Evolutionary conservation across 2,113 vertebrate species (phyloP).

Genomic region (Tragelaphus buxtoni): DNA sequence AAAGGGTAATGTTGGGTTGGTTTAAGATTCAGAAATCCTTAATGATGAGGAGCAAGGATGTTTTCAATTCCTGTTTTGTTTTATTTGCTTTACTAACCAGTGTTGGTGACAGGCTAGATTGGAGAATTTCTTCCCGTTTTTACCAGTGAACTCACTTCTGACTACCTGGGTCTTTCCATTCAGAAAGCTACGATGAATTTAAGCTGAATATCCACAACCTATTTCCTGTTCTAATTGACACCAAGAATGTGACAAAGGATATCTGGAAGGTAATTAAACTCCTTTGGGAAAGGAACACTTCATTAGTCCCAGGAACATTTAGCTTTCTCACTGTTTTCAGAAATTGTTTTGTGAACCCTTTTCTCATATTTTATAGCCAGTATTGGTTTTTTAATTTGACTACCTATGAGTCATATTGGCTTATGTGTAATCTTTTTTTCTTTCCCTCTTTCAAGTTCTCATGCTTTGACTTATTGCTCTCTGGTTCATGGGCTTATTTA

Average conservation of each 20-base stretch:
- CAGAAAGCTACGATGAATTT: conserved; percentile 82
- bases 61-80: neutral
- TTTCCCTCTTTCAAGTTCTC: neutral
- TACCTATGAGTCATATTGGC: fast-evolving
- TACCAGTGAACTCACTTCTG: neutral
- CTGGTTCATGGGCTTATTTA: neutral
- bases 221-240: conserved; percentile 83
- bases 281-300: neutral
- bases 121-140: neutral
- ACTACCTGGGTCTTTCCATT: neutral
- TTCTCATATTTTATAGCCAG: neutral
- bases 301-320: fast-evolving
- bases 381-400: neutral
- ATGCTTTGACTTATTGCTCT: neutral
- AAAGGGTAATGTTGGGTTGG: neutral
- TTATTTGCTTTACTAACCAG: neutral
- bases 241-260: conserved; percentile 79
- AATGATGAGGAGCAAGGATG: neutral
- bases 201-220: conserved; percentile 81
- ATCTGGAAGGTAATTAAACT: conserved; percentile 76
- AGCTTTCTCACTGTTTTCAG: neutral
- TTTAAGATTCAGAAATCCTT: neutral
- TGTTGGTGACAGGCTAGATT: neutral
- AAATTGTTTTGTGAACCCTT: neutral
- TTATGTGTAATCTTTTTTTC: neutral